phyloP scores from a whole-genome alignment of 1,140 invertebrate species.

The Drosophila nasuta region DNA sequence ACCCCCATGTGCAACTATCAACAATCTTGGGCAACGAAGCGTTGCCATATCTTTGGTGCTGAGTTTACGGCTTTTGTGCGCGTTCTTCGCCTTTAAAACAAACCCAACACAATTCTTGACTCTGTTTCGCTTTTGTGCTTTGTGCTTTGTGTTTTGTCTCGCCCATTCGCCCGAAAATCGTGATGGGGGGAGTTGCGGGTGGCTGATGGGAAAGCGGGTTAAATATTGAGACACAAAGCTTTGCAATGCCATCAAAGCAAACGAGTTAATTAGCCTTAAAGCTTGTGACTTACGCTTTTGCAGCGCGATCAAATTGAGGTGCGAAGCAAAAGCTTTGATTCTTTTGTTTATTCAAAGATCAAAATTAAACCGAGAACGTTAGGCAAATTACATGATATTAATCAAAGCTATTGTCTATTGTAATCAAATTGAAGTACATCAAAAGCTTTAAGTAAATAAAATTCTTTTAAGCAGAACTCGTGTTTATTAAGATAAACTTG shows the following conservation, averaged over 20 bases:
- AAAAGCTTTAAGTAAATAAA: too few species aligned
- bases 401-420: too few species aligned
- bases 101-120: constrained; percentile 16
- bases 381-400: too few species aligned
- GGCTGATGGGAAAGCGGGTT: neutral
- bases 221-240: too few species aligned
- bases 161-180: neutral
- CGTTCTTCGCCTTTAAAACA: constrained; percentile 21
- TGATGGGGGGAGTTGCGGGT: neutral
- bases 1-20: constrained; percentile 50
- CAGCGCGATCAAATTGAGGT: neutral
- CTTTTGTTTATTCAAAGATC: too few species aligned
- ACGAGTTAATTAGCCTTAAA: neutral
- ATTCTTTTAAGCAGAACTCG: too few species aligned
- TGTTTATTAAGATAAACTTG: too few species aligned
- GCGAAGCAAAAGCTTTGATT: too few species aligned
- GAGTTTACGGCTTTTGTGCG: constrained; percentile 48
- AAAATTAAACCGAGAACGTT: too few species aligned
- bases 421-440: too few species aligned
- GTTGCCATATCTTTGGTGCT: constrained; percentile 67
- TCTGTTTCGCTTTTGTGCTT: constrained; percentile 14
- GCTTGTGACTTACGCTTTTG: constrained; percentile 1
- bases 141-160: constrained; percentile 17
- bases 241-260: constrained; percentile 8
- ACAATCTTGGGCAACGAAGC: constrained; percentile 70